These are phyloP conservation scores for Aphis gossypii DNA, from an alignment of 1,140 invertebrate species.

Conservation along the genomic window DNA sequence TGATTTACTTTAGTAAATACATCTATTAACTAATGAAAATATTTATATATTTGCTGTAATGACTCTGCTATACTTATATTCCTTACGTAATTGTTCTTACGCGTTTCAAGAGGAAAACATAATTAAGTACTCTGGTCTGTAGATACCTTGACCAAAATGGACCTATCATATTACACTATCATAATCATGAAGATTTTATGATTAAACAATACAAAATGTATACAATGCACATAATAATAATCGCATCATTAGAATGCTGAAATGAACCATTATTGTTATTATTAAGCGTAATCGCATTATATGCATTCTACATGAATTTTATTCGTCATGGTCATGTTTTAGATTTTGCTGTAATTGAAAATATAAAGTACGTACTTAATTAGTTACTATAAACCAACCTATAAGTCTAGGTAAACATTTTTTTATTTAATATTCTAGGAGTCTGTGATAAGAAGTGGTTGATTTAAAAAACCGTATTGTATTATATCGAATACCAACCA, in stretches of 20 bases:
- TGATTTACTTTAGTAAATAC: no score
- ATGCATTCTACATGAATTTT: not conserved
- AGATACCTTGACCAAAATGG: not conserved
- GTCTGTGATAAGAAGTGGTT: not conserved
- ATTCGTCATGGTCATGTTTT: not conserved
- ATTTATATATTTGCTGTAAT: no score
- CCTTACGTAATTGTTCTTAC: not conserved
- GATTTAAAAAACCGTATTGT: not conserved
- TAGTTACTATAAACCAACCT: not conserved
- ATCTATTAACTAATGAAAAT: no score
- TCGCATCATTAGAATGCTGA: not conserved
- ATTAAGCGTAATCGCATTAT: not conserved
- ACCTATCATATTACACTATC: not conserved
- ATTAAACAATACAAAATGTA: conserved; percentile 10
- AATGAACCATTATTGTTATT: not conserved
- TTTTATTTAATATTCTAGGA: not conserved
- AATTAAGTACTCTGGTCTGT: not conserved
- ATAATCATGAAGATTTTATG: not conserved
- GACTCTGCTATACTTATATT: not conserved
- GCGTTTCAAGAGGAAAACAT: not conserved
- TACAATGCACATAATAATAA: not conserved
- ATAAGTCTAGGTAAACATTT: not conserved
- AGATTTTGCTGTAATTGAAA: not conserved
- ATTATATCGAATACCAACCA: not conserved
- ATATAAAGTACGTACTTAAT: not conserved